A percentile compares a stretch with the other conserved stretches of the same genome.
Evolutionary conservation across 2,797 vertebrate genomes (phyloP).

Genomic region (Phylloscopus collybita): DNA sequence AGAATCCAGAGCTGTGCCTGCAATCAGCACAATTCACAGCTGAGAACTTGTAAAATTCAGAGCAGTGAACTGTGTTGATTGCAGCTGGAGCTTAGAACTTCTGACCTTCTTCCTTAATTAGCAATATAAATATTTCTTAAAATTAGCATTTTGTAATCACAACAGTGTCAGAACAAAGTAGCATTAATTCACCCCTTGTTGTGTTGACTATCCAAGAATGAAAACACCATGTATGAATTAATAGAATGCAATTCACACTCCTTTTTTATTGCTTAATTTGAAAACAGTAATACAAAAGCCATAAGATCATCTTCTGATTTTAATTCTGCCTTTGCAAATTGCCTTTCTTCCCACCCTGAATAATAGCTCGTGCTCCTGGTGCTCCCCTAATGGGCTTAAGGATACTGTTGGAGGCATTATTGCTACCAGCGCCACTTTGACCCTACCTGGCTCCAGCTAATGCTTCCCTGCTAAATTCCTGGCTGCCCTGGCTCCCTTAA

Average conservation of each 20-base stretch:
- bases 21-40: conserved; percentile 57
- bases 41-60: conserved; percentile 49
- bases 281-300: conserved; percentile 50
- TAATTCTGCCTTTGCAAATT: conserved; percentile 32
- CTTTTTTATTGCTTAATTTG: conserved; percentile 68
- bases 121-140: conserved; percentile 68
- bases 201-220: conserved; percentile 35
- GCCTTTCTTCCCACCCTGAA: background rate
- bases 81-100: conserved; percentile 54
- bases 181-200: conserved; percentile 59
- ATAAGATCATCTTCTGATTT: conserved; percentile 40
- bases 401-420: background rate
- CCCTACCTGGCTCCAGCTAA: background rate
- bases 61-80: conserved; percentile 54
- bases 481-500: background rate
- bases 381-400: conserved; percentile 5
- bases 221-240: conserved; percentile 20
- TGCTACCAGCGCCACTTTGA: background rate
- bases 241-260: conserved; percentile 23
- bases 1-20: conserved; percentile 29
- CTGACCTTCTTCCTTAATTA: conserved; percentile 68
- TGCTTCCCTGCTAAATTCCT: conserved; percentile 29
- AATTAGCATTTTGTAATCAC: conserved; percentile 69
- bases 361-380: background rate
- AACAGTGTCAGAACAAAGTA: conserved; percentile 54